Conservation (phyloP, 2,888 invertebrate species). For the Phortica magna region DNA sequence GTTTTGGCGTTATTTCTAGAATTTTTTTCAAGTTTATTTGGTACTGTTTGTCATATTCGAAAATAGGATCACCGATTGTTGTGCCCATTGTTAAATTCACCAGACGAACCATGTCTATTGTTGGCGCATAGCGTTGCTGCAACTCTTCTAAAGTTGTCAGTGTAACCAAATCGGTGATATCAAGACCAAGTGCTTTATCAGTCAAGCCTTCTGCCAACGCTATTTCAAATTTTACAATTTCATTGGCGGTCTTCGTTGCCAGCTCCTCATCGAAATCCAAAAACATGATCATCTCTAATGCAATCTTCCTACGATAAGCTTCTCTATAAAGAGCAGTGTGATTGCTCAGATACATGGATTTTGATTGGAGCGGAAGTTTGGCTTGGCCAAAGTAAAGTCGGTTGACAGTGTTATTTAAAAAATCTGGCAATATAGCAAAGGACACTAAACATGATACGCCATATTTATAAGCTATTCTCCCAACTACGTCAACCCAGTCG, state of each 20-base stretch:
- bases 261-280: conserved; percentile 53
- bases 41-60: conserved; percentile 60
- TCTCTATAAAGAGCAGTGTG: conserved; percentile 45
- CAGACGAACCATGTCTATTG: conserved; percentile 60
- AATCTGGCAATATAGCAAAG: conserved; percentile 58
- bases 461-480: conserved; percentile 57
- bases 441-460: conserved; percentile 59
- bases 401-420: conserved; percentile 54
- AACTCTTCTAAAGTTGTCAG: conserved; percentile 56
- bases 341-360: conserved; percentile 59
- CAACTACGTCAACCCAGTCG: conserved; percentile 67
- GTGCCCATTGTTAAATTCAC: conserved; percentile 61
- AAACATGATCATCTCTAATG: conserved; percentile 49
- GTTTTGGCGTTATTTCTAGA: conserved; percentile 43
- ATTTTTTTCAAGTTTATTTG: conserved; percentile 62
- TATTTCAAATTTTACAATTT: conserved; percentile 69
- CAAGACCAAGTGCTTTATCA: conserved; percentile 49
- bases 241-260: conserved; percentile 56
- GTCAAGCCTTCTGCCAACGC: conserved; percentile 66
- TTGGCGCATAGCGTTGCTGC: conserved; percentile 57
- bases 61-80: conserved; percentile 53
- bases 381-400: conserved; percentile 60
- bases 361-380: conserved; percentile 54
- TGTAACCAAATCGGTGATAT: conserved; percentile 47
- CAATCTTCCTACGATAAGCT: conserved; percentile 44